These are phyloP conservation scores for Coelinius sp. DNA, from an alignment of 2,888 invertebrate species.

Conservation along the genomic window DNA sequence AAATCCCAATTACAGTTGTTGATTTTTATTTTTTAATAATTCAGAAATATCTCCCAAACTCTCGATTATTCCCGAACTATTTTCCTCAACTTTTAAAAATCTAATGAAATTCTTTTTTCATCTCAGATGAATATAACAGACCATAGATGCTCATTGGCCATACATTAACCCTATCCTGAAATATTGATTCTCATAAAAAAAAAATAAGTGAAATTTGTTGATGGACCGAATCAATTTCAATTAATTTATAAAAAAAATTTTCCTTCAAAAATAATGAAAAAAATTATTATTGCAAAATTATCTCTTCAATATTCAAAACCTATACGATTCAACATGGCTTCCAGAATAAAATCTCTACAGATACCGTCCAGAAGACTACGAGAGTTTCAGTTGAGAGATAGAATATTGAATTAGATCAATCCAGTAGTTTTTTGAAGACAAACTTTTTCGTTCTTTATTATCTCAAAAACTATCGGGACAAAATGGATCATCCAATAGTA, in stretches of 20 bases:
- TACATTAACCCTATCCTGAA: background rate
- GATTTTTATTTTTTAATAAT: slow-evolving; percentile 32
- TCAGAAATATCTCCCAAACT: background rate
- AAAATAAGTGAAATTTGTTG: background rate
- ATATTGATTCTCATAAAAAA: background rate
- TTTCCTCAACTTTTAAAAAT: background rate
- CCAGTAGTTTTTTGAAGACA: background rate
- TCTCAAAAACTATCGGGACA: background rate
- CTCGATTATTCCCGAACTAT: background rate
- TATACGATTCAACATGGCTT: background rate
- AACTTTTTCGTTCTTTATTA: background rate
- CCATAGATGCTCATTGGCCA: background rate
- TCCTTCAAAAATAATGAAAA: background rate
- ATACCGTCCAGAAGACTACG: slow-evolving; percentile 15
- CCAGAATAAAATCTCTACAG: slow-evolving; percentile 18
- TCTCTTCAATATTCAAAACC: background rate
- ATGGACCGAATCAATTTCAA: slow-evolving; percentile 7
- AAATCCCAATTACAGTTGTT: slow-evolving; percentile 41
- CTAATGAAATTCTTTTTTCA: background rate
- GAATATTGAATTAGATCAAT: background rate
- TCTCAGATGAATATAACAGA: background rate
- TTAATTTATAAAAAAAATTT: background rate
- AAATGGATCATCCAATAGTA: no score
- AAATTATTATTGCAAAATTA: background rate
- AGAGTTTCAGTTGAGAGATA: background rate